Evolutionary conservation across 2,888 invertebrate species (phyloP), one percentile per base, ranked within the genome.

Genomic region (Cerceris ruficornis): DNA sequence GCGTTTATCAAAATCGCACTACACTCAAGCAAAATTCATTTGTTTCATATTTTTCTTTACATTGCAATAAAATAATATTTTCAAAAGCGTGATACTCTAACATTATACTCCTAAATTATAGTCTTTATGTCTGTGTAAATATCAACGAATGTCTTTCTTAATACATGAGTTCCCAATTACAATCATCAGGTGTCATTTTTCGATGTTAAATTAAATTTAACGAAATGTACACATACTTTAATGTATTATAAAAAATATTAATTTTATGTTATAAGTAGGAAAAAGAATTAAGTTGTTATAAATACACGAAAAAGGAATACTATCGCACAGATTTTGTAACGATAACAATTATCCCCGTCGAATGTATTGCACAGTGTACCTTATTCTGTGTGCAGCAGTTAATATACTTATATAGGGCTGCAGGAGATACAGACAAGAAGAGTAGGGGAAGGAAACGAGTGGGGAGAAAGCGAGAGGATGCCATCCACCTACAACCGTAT

Each of bases 401-500:
- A 28, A 28, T 28, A 4, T 28, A 28, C 28, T 11, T 6, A 46
- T 6, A n/a, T 6, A 8, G 9, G 5, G 8, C 6, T 11, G 46
- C 46, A 11, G 2, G 8, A 46, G 9, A 11, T 11, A 11, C 11
- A 11, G 0, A 11, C 46, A 50, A 50, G 6, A n/a, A 7, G 49
- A 59, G 52, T 54, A 65, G 39, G 62, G 65, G 60, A 11, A 52
- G 58, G 43, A 7, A 2, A 42, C 2, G 54, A n/a, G 9, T 8
- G n/a, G 77, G 83, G 85, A 75, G 71, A 82, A 80, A 83, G 82
- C 87, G 84, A 80, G 81, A 86, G 86, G 86, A 88, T 85, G 84
- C 82, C 81, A 85, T 88, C 90, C 88, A 88, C 90, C 90, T 90
- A 91, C 91, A 91, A 91, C 89, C 91, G 91, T 88, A 90, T 90